phyloP scores from a whole-genome alignment of 1,140 invertebrate genomes.

The Nasonia longicornis region DNA sequence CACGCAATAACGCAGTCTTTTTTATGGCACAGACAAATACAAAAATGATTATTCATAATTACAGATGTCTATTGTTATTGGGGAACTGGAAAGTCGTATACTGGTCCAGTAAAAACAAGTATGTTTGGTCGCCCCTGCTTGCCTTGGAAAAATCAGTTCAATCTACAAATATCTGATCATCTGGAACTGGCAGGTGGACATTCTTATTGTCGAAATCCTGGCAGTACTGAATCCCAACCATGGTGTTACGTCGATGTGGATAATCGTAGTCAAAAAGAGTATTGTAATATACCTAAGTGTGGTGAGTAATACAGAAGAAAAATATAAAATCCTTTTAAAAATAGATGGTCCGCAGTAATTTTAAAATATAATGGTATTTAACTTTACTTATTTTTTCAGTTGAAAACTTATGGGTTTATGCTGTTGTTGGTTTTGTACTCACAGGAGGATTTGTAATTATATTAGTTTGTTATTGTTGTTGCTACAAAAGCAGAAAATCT shows the following conservation, averaged over 20 bases:
- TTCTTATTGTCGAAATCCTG: constrained; percentile 94
- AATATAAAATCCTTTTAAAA: background rate
- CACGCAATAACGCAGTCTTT: background rate
- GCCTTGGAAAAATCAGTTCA: constrained; percentile 85
- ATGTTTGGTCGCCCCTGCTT: constrained; percentile 81
- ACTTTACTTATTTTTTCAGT: constrained; percentile 55
- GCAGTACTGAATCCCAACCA: constrained; percentile 80
- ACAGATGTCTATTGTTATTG: constrained; percentile 86
- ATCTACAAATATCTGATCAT: constrained; percentile 80
- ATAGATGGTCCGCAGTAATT: background rate
- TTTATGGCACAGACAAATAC: background rate
- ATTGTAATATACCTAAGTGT: constrained; percentile 89
- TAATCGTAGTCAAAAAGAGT: constrained; percentile 76
- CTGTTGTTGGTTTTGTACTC: constrained; percentile 69
- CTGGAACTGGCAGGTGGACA: constrained; percentile 88
- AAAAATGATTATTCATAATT: constrained; percentile 47
- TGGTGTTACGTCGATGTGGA: constrained; percentile 91
- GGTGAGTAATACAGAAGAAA: constrained; percentile 64
- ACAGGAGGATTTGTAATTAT: constrained; percentile 69
- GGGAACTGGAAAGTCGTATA: constrained; percentile 84
- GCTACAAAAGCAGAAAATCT: constrained; percentile 62
- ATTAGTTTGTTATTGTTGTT: constrained; percentile 66
- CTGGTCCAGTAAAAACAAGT: constrained; percentile 81
- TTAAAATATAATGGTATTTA: constrained; percentile 7
- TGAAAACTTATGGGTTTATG: constrained; percentile 72